Evolutionary conservation across 2,888 invertebrate genomes (phyloP).

Genomic region (Trissolcus brochymenae): DNA sequence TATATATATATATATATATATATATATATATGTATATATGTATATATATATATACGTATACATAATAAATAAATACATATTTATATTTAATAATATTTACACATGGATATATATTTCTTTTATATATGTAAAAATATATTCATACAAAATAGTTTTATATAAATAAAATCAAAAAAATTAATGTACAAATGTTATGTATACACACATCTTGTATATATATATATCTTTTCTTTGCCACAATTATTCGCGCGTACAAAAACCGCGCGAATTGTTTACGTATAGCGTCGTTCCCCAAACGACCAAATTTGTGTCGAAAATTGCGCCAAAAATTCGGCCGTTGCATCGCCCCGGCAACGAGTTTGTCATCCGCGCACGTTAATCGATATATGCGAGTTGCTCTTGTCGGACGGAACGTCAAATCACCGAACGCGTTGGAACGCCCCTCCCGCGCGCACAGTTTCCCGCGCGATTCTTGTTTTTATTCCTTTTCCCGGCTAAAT

Average conservation of each 20-base stretch:
- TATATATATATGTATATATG: no score
- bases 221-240: background rate
- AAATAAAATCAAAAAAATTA: no score
- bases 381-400: conserved; percentile 61
- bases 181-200: no score
- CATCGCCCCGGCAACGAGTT: conserved; percentile 55
- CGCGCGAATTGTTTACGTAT: background rate
- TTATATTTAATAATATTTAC: no score
- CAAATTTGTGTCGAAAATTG: conserved; percentile 13
- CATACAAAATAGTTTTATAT: no score
- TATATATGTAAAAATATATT: no score
- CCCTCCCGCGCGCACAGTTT: conserved; percentile 63
- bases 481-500: conserved; percentile 1
- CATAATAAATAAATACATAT: no score
- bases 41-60: no score
- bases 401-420: conserved; percentile 52
- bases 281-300: no score
- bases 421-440: conserved; percentile 61
- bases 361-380: conserved; percentile 61
- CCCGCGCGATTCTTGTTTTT: conserved; percentile 63
- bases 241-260: background rate
- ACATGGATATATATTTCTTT: no score
- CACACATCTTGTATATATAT: background rate
- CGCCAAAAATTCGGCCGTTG: conserved; percentile 12
- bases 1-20: conserved; percentile 41